phyloP scores from a whole-genome alignment of 2,888 invertebrate species.

The Dorcus parallelipipedus region DNA sequence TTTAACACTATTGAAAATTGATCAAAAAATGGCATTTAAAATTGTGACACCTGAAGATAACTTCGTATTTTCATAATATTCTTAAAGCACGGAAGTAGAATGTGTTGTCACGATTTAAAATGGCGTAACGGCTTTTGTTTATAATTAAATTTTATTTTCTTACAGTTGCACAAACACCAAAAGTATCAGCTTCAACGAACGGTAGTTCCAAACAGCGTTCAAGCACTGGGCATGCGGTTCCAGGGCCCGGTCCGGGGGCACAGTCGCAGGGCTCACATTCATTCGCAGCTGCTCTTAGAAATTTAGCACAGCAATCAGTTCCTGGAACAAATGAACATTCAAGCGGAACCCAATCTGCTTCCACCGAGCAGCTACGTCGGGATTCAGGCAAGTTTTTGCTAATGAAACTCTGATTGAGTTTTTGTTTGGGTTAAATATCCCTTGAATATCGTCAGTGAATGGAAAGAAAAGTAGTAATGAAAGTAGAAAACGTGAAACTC shows the following conservation, averaged over 20 bases:
- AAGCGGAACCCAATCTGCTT: conserved; percentile 17
- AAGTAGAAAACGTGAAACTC: no score
- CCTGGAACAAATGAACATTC: conserved; percentile 53
- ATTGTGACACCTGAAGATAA: no score
- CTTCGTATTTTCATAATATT: no score
- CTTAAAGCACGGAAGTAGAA: no score
- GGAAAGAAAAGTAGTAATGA: no score
- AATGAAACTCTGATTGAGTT: neutral
- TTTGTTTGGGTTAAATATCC: neutral
- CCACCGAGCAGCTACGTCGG: conserved; percentile 34
- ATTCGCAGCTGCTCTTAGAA: conserved; percentile 87
- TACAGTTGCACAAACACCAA: conserved; percentile 26
- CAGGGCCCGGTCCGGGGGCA: conserved; percentile 49
- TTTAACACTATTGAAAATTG: no score
- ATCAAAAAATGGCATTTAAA: no score
- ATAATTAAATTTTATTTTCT: no score
- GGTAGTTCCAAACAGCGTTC: conserved; percentile 40
- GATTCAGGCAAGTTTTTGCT: conserved; percentile 33
- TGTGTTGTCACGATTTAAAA: no score
- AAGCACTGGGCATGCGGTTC: conserved; percentile 40
- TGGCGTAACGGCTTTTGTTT: no score
- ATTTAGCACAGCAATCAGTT: conserved; percentile 88
- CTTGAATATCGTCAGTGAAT: neutral
- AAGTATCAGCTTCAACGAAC: conserved; percentile 38
- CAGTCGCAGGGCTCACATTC: conserved; percentile 56